Percentiles rank a stretch among this genome's conserved stretches.
These are phyloP conservation scores for Nycticorax nycticorax DNA, from an alignment of 2,113 vertebrate genomes.

Conservation along the genomic window DNA sequence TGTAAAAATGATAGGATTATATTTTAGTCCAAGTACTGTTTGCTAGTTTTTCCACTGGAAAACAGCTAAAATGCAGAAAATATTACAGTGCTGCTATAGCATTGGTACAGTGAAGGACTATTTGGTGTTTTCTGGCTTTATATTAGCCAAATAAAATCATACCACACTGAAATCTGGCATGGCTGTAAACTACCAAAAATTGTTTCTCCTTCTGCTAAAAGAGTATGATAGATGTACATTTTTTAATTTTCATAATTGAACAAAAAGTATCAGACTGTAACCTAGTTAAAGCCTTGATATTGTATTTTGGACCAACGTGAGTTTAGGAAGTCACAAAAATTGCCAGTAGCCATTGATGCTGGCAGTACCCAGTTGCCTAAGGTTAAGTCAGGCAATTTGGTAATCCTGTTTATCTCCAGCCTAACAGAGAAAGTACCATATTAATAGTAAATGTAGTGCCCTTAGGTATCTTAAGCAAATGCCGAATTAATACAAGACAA, in stretches of 20 bases:
- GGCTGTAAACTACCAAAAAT: background rate
- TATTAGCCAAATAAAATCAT: background rate
- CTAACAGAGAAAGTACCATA: background rate
- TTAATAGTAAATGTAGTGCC: background rate
- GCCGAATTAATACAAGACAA: background rate
- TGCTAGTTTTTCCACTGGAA: slow-evolving; percentile 58
- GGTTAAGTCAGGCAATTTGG: background rate
- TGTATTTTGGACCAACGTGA: background rate
- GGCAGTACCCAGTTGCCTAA: background rate
- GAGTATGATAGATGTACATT: background rate
- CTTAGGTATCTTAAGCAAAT: background rate
- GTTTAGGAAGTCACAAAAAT: background rate
- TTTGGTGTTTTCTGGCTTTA: background rate
- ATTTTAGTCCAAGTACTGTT: slow-evolving; percentile 68
- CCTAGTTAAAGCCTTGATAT: background rate
- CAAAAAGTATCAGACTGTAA: background rate
- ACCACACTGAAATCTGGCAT: background rate
- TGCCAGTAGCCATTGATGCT: background rate
- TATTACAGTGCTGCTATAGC: background rate
- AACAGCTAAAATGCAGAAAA: slow-evolving; percentile 50
- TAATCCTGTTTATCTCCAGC: background rate
- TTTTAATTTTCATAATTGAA: background rate
- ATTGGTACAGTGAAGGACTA: background rate
- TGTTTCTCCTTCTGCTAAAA: background rate
- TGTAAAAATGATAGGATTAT: slow-evolving; percentile 78